Conservation (phyloP, 2,797 vertebrate species). For the Sebastes steindachneri region DNA sequence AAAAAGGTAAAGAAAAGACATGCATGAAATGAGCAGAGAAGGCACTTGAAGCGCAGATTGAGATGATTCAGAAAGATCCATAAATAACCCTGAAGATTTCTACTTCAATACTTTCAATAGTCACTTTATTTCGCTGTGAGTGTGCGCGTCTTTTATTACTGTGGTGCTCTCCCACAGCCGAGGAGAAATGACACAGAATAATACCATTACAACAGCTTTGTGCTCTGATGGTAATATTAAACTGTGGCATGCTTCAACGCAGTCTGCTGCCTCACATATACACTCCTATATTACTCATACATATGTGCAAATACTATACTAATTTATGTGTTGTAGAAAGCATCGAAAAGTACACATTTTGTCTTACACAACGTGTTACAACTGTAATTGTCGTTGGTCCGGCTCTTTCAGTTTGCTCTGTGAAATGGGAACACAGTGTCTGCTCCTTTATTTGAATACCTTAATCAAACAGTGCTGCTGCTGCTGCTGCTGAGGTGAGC, state of each 20-base stretch:
- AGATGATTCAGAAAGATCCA: conserved; percentile 65
- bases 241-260: conserved; percentile 42
- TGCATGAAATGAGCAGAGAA: conserved; percentile 43
- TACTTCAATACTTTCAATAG: conserved; percentile 68
- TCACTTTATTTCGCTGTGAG: conserved; percentile 65
- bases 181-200: conserved; percentile 63
- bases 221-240: conserved; percentile 54
- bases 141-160: conserved; percentile 58
- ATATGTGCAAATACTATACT: conserved; percentile 10
- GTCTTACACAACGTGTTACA: conserved; percentile 21
- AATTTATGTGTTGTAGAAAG: conserved; percentile 6
- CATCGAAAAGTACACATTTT: conserved; percentile 19
- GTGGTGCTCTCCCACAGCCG: conserved; percentile 47
- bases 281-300: no score
- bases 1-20: conserved; percentile 20
- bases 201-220: conserved; percentile 54
- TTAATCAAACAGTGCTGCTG: conserved; percentile 77
- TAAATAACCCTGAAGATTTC: conserved; percentile 74
- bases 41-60: conserved; percentile 58
- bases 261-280: conserved; percentile 21
- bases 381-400: conserved; percentile 57
- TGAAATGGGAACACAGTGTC: conserved; percentile 73
- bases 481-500: conserved; percentile 42
- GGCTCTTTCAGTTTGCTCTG: conserved; percentile 58
- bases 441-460: conserved; percentile 82